Conservation (phyloP, 1,140 invertebrate species). For the Yoshiicerus persimilis region DNA sequence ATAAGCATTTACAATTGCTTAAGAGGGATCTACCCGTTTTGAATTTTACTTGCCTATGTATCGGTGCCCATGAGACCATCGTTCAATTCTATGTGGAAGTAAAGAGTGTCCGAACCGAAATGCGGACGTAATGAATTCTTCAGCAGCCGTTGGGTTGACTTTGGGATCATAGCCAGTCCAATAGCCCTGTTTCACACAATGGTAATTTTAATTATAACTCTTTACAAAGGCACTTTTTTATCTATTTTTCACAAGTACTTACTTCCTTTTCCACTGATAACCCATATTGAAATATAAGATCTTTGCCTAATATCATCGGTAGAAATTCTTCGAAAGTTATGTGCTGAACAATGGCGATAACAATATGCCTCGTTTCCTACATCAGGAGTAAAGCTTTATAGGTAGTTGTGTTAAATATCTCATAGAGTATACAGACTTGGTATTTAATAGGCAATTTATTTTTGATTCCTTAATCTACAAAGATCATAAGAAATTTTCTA, state of each 20-base stretch:
- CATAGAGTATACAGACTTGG: too few relatives aligned
- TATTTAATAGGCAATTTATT: too few relatives aligned
- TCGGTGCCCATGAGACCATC: slow-evolving; percentile 91
- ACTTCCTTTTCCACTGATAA: slow-evolving; percentile 50
- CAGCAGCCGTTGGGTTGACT: slow-evolving; percentile 82
- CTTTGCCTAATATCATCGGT: slow-evolving; percentile 60
- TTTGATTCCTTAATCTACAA: too few relatives aligned
- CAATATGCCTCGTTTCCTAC: slow-evolving; percentile 41
- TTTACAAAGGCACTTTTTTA: not conserved
- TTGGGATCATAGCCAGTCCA: slow-evolving; percentile 86
- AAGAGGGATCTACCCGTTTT: slow-evolving; percentile 42
- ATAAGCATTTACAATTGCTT: not conserved
- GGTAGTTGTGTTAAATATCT: too few relatives aligned
- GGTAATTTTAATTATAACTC: not conserved
- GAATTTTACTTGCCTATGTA: slow-evolving; percentile 69
- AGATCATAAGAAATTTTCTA: too few relatives aligned
- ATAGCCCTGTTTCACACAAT: slow-evolving; percentile 58
- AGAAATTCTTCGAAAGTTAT: slow-evolving; percentile 62
- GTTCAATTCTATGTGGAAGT: slow-evolving; percentile 80
- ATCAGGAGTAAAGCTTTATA: too few relatives aligned
- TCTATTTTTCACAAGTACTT: not conserved
- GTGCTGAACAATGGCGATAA: slow-evolving; percentile 58
- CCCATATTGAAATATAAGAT: slow-evolving; percentile 55
- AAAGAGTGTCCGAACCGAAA: slow-evolving; percentile 89
- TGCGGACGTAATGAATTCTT: slow-evolving; percentile 83